Evolutionary conservation across 2,888 invertebrate species (phyloP).

Genomic region (Neoaliturus tenellus): DNA sequence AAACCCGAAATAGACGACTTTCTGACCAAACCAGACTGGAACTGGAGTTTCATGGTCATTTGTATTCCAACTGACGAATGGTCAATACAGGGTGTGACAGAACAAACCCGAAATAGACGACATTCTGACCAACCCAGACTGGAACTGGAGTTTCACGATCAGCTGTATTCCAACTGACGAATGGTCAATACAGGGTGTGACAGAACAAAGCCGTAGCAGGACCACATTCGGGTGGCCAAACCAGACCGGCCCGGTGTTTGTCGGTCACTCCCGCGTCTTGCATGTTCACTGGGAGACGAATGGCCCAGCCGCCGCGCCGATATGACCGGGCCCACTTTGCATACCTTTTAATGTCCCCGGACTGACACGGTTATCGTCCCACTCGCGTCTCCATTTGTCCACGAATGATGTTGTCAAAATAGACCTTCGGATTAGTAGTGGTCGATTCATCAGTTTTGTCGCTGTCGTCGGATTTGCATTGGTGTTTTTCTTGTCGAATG

Average conservation of each 20-base stretch:
- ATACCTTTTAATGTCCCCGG: constrained; percentile 26
- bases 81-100: too few species aligned
- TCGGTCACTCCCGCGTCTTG: too few species aligned
- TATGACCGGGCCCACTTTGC: not conserved
- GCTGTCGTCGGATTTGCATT: not conserved
- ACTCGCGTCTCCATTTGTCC: not conserved
- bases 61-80: too few species aligned
- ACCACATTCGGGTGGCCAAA: not conserved
- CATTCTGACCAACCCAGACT: too few species aligned
- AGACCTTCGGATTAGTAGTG: constrained; percentile 12
- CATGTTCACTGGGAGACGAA: not conserved
- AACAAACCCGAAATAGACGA: too few species aligned
- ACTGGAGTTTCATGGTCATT: too few species aligned
- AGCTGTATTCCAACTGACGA: too few species aligned
- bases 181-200: not conserved
- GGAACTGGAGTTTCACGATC: too few species aligned
- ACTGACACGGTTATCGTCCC: constrained; percentile 12
- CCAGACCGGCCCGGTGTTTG: not conserved
- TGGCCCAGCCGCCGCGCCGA: not conserved
- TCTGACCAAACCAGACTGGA: too few species aligned
- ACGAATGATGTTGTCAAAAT: constrained; percentile 12
- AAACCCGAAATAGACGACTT: too few species aligned
- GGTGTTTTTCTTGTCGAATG: too few species aligned
- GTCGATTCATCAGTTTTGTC: not conserved
- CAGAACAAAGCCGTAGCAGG: not conserved